These are phyloP conservation scores for Leucozona laternaria DNA, from an alignment of 2,888 invertebrate species.

Conservation along the genomic window DNA sequence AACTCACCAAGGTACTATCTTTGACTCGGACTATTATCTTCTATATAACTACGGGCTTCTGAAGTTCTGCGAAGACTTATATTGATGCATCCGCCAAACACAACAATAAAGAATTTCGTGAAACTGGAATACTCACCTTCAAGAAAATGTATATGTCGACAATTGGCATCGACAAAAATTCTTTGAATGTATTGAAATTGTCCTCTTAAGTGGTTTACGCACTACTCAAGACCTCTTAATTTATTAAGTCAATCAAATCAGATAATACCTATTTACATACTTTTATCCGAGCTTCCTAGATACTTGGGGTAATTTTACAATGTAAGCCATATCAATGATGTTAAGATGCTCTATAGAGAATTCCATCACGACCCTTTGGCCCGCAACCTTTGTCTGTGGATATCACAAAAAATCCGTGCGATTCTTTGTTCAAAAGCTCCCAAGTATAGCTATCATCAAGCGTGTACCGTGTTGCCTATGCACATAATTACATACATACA, in stretches of 20 bases:
- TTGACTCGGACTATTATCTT: too few species aligned
- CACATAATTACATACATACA: too few species aligned
- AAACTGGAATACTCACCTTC: background rate
- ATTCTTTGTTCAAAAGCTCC: background rate
- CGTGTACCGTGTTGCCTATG: background rate
- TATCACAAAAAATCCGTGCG: background rate
- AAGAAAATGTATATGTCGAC: background rate
- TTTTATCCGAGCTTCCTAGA: background rate
- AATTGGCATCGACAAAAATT: background rate
- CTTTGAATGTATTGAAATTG: background rate
- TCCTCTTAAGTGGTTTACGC: background rate
- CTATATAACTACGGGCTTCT: too few species aligned
- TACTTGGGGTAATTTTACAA: background rate
- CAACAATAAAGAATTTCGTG: background rate
- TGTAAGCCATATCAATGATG: background rate
- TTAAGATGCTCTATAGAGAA: background rate
- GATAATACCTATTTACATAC: background rate
- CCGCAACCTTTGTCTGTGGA: background rate
- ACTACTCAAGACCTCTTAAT: background rate
- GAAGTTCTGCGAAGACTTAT: too few species aligned
- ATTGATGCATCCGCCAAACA: too few species aligned
- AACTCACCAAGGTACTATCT: too few species aligned
- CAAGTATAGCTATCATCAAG: background rate
- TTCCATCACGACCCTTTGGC: too few species aligned
- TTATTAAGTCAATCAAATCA: background rate